Evolutionary conservation across 2,113 vertebrate genomes (phyloP).

Genomic region (Dicrurus megarhynchus): DNA sequence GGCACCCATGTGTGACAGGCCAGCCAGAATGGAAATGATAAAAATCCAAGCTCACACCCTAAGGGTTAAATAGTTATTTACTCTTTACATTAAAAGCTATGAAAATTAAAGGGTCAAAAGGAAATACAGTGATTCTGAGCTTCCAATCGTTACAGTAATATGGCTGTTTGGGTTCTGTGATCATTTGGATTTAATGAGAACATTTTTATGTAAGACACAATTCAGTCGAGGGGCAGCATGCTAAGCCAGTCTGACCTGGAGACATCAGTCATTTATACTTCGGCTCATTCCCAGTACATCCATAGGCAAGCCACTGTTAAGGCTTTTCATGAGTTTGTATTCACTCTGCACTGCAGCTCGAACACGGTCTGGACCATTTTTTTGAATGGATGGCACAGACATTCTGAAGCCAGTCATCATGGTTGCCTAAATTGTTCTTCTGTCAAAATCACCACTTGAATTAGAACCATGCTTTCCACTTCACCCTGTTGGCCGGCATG

Average conservation of each 20-base stretch:
- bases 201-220: constrained; percentile 24
- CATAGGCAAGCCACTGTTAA: constrained; percentile 11
- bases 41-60: not conserved
- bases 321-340: not conserved
- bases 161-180: not conserved
- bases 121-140: not conserved
- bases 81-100: not conserved
- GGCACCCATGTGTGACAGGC: not conserved
- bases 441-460: not conserved
- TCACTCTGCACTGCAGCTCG: not conserved
- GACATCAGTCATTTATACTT: not conserved
- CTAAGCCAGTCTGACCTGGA: not conserved
- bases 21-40: not conserved
- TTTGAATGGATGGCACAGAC: not conserved
- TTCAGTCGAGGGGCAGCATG: not conserved
- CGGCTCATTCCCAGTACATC: not conserved
- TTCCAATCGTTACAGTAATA: not conserved
- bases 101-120: not conserved
- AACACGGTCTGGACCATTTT: not conserved
- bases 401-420: not conserved
- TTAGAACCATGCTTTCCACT: not conserved
- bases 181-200: constrained; percentile 24
- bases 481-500: not conserved
- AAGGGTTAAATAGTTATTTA: not conserved
- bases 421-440: not conserved